phyloP scores from a whole-genome alignment of 1,140 invertebrate genomes.

The Anthonomus grandis region DNA sequence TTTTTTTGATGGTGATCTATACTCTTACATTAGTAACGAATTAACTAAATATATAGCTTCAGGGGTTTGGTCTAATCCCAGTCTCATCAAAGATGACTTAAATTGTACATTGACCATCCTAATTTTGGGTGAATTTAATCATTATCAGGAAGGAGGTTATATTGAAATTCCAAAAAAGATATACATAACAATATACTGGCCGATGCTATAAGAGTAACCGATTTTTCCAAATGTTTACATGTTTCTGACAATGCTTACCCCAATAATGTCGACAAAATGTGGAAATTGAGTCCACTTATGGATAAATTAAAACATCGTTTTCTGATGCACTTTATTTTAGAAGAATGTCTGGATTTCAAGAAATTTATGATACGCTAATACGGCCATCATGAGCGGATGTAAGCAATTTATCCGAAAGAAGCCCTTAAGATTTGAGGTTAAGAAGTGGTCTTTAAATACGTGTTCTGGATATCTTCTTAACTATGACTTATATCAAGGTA shows the following conservation, averaged over 20 bases:
- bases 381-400: not conserved
- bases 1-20: no score
- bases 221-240: not conserved
- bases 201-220: conserved; percentile 4
- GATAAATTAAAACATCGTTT: not conserved
- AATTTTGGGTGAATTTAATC: no score
- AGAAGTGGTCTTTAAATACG: no score
- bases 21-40: no score
- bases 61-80: no score
- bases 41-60: no score
- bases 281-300: not conserved
- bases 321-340: no score
- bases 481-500: no score
- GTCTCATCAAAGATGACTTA: not conserved
- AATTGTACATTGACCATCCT: conserved; percentile 6
- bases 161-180: no score
- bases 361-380: not conserved
- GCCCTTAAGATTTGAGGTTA: no score
- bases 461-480: no score
- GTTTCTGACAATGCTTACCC: not conserved
- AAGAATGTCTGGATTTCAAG: not conserved
- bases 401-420: no score
- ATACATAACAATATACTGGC: conserved; percentile 3
- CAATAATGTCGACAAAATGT: conserved; percentile 4
- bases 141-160: conserved; percentile 6